Evolutionary conservation across 1,140 invertebrate species (phyloP), one percentile per base, ranked within the genome.

Genomic region (Cyclargus thomasi): DNA sequence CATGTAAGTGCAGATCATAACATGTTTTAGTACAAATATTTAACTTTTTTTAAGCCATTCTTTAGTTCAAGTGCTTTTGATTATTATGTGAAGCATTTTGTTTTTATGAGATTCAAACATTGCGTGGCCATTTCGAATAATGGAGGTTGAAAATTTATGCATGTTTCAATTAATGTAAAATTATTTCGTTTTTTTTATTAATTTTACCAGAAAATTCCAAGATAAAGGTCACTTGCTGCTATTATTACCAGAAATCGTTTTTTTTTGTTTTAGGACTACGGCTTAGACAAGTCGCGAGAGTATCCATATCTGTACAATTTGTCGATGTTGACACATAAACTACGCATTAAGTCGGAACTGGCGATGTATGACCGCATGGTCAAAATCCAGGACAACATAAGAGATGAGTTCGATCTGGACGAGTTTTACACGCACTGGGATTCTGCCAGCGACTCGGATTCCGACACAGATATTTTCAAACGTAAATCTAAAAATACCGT

Each of bases 371-470:
- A 66, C 22, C 69, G 71, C 20, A 87, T 88, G 86, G 84, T 86
- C 0, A 70, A 74, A 4, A 86, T 86, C 18, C 70, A 76, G 4
- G 70, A 79, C 0, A 78, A 79, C 1, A 72, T 82, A 0, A 70
- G 69, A 21, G 20, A 78, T 7, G 76, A 74, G 5, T 74, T 82
- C 17, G 73, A 78, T 18, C 17, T 67, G 1, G 70, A 77, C 53
- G 69, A 77, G n/a, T 68, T 47, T n/a, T 83, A 75, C 20, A 62
- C 79, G 0, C 81, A 86, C 29, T 86, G 83, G 83, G 81, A 88
- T 39, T 85, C 80, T 0, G 80, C 78, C 0, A 78, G 80, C 5
- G 68, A 75, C 0, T 71, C 67, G 2, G 78, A 76, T 3, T 67
- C 63, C 1, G 75, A 78, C 0, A 23, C 55, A 4, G 75, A 77